Conservation (phyloP, 2,113 vertebrate species). For the Oxyura jamaicensis region DNA sequence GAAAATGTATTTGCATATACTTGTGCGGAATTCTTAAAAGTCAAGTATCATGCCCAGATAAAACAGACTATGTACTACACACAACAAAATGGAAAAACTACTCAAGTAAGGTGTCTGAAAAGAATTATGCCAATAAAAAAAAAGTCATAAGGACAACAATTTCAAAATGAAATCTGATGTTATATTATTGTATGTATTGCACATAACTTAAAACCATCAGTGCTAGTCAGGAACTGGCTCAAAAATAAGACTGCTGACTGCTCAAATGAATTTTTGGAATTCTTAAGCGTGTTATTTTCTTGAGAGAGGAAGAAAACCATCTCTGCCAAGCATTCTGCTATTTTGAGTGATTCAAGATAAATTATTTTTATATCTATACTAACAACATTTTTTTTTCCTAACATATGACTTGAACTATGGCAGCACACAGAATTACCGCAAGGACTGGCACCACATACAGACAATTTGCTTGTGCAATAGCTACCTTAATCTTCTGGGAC, state of each 20-base stretch:
- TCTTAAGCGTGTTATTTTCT: neutral
- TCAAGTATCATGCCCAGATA: neutral
- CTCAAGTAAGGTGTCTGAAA: neutral
- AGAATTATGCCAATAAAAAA: neutral
- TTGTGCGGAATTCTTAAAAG: neutral
- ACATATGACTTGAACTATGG: neutral
- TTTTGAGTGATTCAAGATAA: neutral
- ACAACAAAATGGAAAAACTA: neutral
- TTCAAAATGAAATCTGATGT: neutral
- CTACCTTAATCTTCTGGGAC: neutral
- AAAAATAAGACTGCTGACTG: neutral
- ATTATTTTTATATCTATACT: neutral
- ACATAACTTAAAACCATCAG: neutral
- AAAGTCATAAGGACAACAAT: neutral
- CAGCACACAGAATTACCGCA: neutral
- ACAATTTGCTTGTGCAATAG: neutral
- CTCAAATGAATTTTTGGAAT: neutral
- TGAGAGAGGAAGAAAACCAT: neutral
- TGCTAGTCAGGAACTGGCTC: neutral
- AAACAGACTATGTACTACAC: neutral
- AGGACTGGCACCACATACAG: neutral
- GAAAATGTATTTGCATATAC: neutral
- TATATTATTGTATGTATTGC: accelerated
- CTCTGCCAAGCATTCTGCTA: neutral
- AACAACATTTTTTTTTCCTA: neutral